Conservation (phyloP, 1,140 invertebrate genomes). For the Brachionus calyciflorus region DNA sequence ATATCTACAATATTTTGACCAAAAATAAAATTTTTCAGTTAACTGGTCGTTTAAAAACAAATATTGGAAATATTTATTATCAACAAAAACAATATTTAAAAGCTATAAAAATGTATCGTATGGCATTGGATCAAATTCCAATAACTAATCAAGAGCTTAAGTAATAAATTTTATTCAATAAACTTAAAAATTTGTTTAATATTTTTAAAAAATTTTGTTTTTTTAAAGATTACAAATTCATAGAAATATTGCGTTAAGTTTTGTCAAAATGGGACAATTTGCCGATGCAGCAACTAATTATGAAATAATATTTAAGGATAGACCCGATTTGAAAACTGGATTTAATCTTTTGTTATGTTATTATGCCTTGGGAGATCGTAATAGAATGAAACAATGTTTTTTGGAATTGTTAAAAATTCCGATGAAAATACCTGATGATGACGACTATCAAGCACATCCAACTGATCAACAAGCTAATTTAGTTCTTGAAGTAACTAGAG, state of each 20-base stretch:
- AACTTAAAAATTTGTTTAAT: neutral
- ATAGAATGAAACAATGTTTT: constrained; percentile 90
- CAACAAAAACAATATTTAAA: constrained; percentile 88
- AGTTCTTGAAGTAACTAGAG: constrained; percentile 74
- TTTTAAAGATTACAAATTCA: constrained; percentile 95
- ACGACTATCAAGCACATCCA: constrained; percentile 67
- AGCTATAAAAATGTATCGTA: constrained; percentile 94
- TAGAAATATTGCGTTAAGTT: constrained; percentile 93
- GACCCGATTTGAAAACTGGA: constrained; percentile 79
- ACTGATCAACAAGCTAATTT: constrained; percentile 69
- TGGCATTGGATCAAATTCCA: constrained; percentile 91
- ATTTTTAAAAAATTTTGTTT: constrained; percentile 1
- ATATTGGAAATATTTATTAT: constrained; percentile 97
- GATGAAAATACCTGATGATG: constrained; percentile 76
- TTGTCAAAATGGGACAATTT: constrained; percentile 91
- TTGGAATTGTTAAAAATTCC: constrained; percentile 82
- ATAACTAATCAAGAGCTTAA: constrained; percentile 82
- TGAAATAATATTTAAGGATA: constrained; percentile 95
- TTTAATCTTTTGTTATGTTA: constrained; percentile 88
- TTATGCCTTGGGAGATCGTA: constrained; percentile 84
- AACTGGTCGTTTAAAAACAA: constrained; percentile 79
- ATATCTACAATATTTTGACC: constrained; percentile 77
- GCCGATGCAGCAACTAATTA: constrained; percentile 91
- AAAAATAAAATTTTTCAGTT: constrained; percentile 62
- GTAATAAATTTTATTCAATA: constrained; percentile 60